Conservation (phyloP, 2,797 vertebrate genomes). For the Avahi laniger region DNA sequence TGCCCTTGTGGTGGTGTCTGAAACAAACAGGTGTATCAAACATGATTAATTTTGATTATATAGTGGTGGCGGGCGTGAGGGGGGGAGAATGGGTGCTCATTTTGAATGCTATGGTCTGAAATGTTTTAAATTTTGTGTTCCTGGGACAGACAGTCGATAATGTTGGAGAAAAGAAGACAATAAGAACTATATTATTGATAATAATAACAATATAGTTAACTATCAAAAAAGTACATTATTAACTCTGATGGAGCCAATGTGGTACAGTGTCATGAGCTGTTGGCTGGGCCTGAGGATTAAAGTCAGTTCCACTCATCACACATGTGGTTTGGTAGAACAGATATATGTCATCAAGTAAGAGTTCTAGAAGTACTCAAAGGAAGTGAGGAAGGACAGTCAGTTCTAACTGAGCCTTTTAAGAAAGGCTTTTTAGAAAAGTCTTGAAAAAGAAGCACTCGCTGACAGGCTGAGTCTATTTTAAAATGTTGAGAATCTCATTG, state of each 20-base stretch:
- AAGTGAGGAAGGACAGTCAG: background rate
- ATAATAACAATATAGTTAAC: background rate
- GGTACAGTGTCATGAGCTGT: background rate
- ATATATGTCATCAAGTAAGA: background rate
- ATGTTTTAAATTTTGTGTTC: background rate
- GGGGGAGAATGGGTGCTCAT: background rate
- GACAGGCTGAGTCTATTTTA: background rate
- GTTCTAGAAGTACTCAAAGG: background rate
- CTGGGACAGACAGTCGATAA: background rate
- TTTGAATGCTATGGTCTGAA: background rate
- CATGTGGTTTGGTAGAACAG: background rate
- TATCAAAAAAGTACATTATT: background rate
- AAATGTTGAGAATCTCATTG: constrained; percentile 27
- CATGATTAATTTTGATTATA: background rate
- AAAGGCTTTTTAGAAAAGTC: background rate
- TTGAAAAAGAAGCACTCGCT: background rate
- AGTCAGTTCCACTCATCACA: background rate
- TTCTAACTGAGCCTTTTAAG: background rate
- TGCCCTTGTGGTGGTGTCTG: background rate
- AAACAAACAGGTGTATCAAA: background rate
- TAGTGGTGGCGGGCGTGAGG: background rate
- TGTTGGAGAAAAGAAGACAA: background rate
- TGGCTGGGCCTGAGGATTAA: background rate
- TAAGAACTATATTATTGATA: background rate
- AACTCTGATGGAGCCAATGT: background rate